These are phyloP conservation scores for Drosophila subquinaria DNA, from an alignment of 2,888 invertebrate genomes.

Conservation along the genomic window DNA sequence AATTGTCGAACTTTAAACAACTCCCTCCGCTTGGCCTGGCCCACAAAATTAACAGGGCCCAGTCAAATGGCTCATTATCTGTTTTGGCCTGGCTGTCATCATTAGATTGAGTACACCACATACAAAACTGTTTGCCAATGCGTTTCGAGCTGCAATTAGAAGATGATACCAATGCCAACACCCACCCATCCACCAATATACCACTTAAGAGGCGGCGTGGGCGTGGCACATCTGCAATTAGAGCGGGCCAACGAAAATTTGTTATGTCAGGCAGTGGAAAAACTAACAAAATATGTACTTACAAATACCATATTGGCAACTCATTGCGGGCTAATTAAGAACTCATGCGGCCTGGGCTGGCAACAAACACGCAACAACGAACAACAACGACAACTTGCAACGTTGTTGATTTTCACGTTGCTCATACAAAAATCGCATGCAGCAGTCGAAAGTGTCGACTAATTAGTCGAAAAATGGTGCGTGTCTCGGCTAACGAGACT, in stretches of 20 bases:
- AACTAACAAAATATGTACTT: conserved; percentile 52
- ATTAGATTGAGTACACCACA: conserved; percentile 56
- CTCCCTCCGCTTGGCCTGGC: not conserved
- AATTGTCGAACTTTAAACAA: conserved; percentile 56
- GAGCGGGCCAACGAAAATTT: conserved; percentile 50
- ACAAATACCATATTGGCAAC: conserved; percentile 60
- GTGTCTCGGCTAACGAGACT: conserved; percentile 31
- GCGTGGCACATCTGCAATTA: conserved; percentile 55
- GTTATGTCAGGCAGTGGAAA: conserved; percentile 56
- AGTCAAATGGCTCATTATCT: conserved; percentile 70
- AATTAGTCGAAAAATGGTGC: conserved; percentile 45
- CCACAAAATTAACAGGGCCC: conserved; percentile 66
- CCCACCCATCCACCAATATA: not conserved
- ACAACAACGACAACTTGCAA: conserved; percentile 29
- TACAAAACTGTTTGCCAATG: conserved; percentile 50
- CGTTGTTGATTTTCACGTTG: conserved; percentile 60
- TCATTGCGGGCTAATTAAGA: conserved; percentile 77
- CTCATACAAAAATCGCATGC: conserved; percentile 55
- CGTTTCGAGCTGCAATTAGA: conserved; percentile 71
- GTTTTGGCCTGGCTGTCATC: conserved; percentile 41
- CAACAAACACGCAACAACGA: conserved; percentile 33
- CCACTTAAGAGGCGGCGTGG: conserved; percentile 7
- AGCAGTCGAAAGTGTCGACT: conserved; percentile 53
- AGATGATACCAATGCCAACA: conserved; percentile 26
- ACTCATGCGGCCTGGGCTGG: conserved; percentile 51